Conservation (phyloP, 2,113 vertebrate genomes). For the Acrocephalus arundinaceus region DNA sequence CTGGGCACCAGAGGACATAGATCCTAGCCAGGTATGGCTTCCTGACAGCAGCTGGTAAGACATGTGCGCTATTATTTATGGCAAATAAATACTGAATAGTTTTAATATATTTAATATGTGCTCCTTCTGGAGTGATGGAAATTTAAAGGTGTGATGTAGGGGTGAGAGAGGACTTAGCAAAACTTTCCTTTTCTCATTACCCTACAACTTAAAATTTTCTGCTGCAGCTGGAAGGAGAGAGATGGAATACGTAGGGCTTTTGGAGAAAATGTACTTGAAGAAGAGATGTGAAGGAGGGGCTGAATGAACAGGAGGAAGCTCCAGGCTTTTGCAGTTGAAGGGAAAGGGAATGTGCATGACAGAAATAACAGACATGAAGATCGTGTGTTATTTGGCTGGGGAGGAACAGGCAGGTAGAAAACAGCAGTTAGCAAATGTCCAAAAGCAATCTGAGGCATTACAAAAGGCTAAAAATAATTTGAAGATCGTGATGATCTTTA, state of each 20-base stretch:
- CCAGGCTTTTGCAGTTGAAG: neutral
- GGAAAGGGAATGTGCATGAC: neutral
- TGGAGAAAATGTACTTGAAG: neutral
- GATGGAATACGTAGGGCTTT: neutral
- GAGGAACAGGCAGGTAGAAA: neutral
- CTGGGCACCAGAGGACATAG: neutral
- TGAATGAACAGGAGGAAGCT: neutral
- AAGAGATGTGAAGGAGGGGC: neutral
- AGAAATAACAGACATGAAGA: neutral
- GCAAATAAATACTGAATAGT: neutral
- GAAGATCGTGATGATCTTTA: neutral
- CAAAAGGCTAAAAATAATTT: neutral
- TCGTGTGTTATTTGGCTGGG: rapidly evolving
- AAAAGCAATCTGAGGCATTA: neutral
- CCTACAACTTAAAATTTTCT: neutral
- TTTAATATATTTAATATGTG: neutral
- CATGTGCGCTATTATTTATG: rapidly evolving
- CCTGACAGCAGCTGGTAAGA: neutral
- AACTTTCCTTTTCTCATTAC: neutral
- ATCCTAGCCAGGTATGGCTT: neutral
- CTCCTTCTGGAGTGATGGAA: neutral
- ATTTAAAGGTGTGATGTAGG: neutral
- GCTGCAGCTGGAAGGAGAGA: neutral
- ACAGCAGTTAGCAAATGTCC: neutral
- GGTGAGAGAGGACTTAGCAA: neutral